Evolutionary conservation across 2,888 invertebrate genomes (phyloP).

Genomic region (Oligia fasciuncula): DNA sequence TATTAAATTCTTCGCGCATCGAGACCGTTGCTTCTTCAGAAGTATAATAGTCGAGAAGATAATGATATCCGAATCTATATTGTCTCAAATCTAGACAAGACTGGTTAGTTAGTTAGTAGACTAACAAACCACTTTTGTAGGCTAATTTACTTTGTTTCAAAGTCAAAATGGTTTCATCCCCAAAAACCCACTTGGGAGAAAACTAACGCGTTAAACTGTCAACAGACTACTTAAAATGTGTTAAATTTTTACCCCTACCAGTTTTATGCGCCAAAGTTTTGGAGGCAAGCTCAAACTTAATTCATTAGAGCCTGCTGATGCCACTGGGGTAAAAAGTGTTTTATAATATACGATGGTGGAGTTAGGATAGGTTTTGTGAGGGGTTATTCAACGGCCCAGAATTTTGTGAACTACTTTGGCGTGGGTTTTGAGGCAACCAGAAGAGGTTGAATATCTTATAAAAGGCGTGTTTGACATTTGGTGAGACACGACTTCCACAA

Average conservation of each 20-base stretch:
- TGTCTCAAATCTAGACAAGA: not conserved
- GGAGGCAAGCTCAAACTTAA: slow-evolving; percentile 57
- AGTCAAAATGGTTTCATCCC: slow-evolving; percentile 9
- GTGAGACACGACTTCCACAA: not conserved
- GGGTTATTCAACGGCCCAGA: not conserved
- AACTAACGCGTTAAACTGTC: slow-evolving; percentile 31
- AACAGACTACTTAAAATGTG: slow-evolving; percentile 54
- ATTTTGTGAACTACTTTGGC: slow-evolving; percentile 3
- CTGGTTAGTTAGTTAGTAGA: not conserved
- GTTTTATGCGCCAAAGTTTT: slow-evolving; percentile 54
- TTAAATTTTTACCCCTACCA: slow-evolving; percentile 54
- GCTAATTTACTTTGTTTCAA: slow-evolving; percentile 5
- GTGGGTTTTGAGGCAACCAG: not conserved
- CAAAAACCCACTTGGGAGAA: slow-evolving; percentile 29
- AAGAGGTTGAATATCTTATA: not conserved
- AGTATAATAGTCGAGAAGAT: not conserved
- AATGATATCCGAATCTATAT: not conserved
- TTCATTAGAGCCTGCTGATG: slow-evolving; percentile 65
- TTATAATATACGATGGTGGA: slow-evolving; percentile 30
- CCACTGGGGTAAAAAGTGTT: slow-evolving; percentile 45
- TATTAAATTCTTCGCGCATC: not conserved
- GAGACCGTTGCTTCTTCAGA: not conserved
- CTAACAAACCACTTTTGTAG: not conserved
- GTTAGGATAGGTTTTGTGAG: slow-evolving; percentile 39
- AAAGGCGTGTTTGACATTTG: not conserved